Percentiles rank a stretch among this genome's conserved stretches.
phyloP scores from a whole-genome alignment of 2,888 invertebrate genomes.

The Molorchus minor region DNA sequence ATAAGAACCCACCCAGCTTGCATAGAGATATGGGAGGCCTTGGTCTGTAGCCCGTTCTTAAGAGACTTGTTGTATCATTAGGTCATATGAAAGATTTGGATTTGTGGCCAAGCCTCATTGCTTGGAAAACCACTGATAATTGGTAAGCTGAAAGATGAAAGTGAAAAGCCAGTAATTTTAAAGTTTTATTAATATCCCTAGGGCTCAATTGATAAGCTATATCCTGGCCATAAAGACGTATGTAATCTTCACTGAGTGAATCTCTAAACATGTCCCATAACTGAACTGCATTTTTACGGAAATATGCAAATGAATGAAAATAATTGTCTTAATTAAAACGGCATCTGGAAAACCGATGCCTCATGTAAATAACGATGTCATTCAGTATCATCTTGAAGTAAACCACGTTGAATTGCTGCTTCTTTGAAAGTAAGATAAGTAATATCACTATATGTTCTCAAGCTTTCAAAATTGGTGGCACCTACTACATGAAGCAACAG shows the following conservation, averaged over 20 bases:
- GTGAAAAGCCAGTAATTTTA: not conserved
- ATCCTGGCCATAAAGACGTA: not conserved
- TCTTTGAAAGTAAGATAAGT: not conserved
- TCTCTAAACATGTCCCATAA: slow-evolving; percentile 11
- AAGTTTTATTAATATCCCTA: not conserved
- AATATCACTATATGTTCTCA: not conserved
- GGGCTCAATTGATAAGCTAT: not conserved
- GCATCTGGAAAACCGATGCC: not conserved
- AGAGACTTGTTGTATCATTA: no score
- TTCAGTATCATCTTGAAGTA: not conserved
- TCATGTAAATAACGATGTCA: not conserved
- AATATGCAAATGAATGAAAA: slow-evolving; percentile 1
- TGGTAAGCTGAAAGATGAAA: not conserved
- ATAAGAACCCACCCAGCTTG: no score
- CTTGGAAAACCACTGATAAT: not conserved
- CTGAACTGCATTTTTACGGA: slow-evolving; percentile 1
- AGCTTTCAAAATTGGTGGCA: not conserved
- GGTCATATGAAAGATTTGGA: no score
- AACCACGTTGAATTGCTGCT: not conserved
- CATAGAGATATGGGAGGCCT: no score
- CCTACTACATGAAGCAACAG: not conserved
- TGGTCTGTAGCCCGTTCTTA: no score
- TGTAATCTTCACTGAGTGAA: not conserved
- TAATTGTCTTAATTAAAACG: not conserved
- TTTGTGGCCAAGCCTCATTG: no score